A percentile compares a stretch with the other conserved stretches of the same genome.
These are phyloP conservation scores for Mactromeris polynyma DNA, from an alignment of 2,888 invertebrate genomes.

Conservation along the genomic window DNA sequence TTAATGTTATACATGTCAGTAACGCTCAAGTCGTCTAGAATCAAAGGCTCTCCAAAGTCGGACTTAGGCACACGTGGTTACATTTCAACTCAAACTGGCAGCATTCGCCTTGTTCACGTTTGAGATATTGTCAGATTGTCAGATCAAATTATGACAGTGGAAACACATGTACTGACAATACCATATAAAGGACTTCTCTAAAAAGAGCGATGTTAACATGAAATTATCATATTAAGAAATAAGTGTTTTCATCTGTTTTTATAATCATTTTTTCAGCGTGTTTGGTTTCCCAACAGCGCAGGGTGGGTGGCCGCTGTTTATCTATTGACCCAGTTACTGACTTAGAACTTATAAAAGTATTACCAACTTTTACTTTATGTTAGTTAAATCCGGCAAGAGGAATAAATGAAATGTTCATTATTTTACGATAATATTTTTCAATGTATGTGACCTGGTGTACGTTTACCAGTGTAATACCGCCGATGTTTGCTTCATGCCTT, in stretches of 20 bases:
- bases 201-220: neutral
- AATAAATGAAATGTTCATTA: too few relatives aligned
- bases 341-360: too few relatives aligned
- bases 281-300: neutral
- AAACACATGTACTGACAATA: neutral
- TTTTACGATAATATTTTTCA: too few relatives aligned
- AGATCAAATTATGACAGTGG: neutral
- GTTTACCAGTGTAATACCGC: too few relatives aligned
- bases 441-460: too few relatives aligned
- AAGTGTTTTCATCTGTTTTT: conserved; percentile 4
- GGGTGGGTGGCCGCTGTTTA: neutral
- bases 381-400: too few relatives aligned
- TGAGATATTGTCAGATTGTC: neutral
- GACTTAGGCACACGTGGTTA: neutral
- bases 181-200: neutral
- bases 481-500: too few relatives aligned
- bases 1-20: neutral
- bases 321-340: too few relatives aligned
- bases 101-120: neutral
- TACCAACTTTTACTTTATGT: too few relatives aligned
- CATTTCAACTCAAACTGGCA: too few relatives aligned
- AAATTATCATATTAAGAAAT: neutral
- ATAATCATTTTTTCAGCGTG: neutral
- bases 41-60: neutral
- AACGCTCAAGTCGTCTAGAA: neutral